These are phyloP conservation scores for Rhinatrema bivittatum DNA, from an alignment of 2,797 vertebrate species.

Conservation along the genomic window DNA sequence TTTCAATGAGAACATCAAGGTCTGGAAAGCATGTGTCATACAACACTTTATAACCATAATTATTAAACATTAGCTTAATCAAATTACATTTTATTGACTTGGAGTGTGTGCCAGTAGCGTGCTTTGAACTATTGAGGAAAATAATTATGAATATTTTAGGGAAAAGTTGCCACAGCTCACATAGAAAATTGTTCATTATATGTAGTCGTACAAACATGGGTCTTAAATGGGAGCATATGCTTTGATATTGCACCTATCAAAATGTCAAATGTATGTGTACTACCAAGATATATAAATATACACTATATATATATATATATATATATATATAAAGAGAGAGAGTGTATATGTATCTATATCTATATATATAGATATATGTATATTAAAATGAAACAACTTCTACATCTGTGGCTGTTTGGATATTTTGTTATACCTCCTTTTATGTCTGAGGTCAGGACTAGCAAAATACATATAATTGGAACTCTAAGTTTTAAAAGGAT, in stretches of 20 bases:
- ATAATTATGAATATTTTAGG: slow-evolving; percentile 45
- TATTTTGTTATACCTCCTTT: no score
- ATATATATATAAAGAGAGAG: no score
- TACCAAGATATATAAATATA: background rate
- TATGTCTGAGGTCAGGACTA: no score
- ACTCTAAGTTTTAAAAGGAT: no score
- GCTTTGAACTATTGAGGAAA: slow-evolving; percentile 42
- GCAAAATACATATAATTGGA: no score
- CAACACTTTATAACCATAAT: slow-evolving; percentile 17
- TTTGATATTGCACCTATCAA: background rate
- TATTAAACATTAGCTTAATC: slow-evolving; percentile 47
- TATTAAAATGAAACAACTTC: no score
- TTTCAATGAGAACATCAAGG: slow-evolving; percentile 20
- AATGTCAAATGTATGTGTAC: background rate
- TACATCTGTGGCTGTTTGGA: no score
- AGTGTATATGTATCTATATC: background rate
- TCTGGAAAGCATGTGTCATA: slow-evolving; percentile 36
- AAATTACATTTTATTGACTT: slow-evolving; percentile 50
- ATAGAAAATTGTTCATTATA: slow-evolving; percentile 29
- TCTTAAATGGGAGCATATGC: background rate
- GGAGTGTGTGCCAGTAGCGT: slow-evolving; percentile 10
- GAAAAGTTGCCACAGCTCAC: slow-evolving; percentile 41
- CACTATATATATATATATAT: no score
- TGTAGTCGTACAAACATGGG: slow-evolving; percentile 11
- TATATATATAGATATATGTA: no score